Evolutionary conservation across 2,888 invertebrate species (phyloP).

Genomic region (Pycnomerus fuliginosus): DNA sequence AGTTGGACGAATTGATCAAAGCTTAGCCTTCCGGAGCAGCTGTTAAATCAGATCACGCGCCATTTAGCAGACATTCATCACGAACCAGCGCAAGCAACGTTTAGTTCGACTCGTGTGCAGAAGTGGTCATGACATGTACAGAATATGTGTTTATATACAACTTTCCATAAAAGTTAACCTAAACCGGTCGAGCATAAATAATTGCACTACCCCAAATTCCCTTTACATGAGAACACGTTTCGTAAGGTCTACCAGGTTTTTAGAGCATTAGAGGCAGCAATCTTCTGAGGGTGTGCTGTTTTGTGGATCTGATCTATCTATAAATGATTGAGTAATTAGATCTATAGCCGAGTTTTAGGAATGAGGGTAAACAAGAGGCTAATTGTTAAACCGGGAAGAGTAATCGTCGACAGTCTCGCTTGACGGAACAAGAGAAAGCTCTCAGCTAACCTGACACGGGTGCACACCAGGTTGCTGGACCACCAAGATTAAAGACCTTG

Average conservation of each 20-base stretch:
- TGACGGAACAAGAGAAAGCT: constrained; percentile 27
- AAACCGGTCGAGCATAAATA: constrained; percentile 15
- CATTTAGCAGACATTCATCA: constrained; percentile 43
- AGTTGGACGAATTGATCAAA: constrained; percentile 36
- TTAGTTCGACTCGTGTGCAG: constrained; percentile 36
- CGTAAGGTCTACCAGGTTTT: constrained; percentile 1
- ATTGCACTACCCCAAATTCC: constrained; percentile 16
- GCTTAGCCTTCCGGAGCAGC: constrained; percentile 39
- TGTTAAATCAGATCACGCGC: constrained; percentile 39
- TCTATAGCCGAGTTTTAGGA: constrained; percentile 9
- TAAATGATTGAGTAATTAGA: constrained; percentile 15
- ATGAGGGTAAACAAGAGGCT: constrained; percentile 15
- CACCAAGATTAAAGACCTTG: constrained; percentile 5
- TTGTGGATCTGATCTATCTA: constrained; percentile 8
- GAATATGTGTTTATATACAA: constrained; percentile 42
- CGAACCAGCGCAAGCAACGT: constrained; percentile 37
- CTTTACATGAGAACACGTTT: constrained; percentile 9
- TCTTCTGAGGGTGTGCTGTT: background rate
- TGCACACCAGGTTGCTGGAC: constrained; percentile 13
- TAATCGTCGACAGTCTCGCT: constrained; percentile 24
- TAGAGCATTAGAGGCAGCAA: background rate
- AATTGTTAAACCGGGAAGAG: constrained; percentile 25
- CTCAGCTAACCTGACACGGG: constrained; percentile 21
- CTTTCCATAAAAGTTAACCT: constrained; percentile 35
- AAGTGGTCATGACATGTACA: constrained; percentile 42